phyloP scores from a whole-genome alignment of 2,797 vertebrate species.

The Tamandua tetradactyla region DNA sequence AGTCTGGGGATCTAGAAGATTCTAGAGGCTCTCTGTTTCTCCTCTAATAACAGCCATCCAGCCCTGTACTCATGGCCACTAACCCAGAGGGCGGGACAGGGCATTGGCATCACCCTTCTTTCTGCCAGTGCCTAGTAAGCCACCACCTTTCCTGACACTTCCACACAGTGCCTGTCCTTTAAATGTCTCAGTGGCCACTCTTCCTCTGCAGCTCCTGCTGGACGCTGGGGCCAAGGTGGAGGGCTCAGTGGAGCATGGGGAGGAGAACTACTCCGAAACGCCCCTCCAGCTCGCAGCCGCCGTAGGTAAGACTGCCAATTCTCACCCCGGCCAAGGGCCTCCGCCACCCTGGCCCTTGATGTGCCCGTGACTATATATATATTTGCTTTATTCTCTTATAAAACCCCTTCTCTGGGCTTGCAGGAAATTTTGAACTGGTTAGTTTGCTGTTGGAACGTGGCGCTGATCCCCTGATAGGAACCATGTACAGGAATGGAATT shows the following conservation, averaged over 20 bases:
- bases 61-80: background rate
- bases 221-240: slow-evolving; percentile 97
- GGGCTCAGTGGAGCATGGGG: slow-evolving; percentile 95
- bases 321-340: background rate
- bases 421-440: slow-evolving; percentile 98
- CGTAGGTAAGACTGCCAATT: slow-evolving; percentile 88
- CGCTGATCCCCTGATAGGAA: slow-evolving; percentile 97
- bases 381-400: slow-evolving; percentile 64
- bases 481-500: slow-evolving; percentile 97
- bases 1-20: background rate
- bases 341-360: slow-evolving; percentile 10
- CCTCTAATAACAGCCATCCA: background rate
- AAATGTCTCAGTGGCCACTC: slow-evolving; percentile 72
- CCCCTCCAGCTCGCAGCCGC: slow-evolving; percentile 96
- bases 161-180: rapidly evolving
- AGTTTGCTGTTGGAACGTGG: slow-evolving; percentile 96
- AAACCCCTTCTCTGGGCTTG: slow-evolving; percentile 79
- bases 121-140: background rate
- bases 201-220: slow-evolving; percentile 91
- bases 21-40: background rate
- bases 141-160: rapidly evolving
- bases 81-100: slow-evolving; percentile 10
- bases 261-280: slow-evolving; percentile 98
- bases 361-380: background rate
- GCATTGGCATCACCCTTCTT: background rate